phyloP scores from a whole-genome alignment of 2,113 vertebrate genomes.

The Nycticebus coucang region DNA sequence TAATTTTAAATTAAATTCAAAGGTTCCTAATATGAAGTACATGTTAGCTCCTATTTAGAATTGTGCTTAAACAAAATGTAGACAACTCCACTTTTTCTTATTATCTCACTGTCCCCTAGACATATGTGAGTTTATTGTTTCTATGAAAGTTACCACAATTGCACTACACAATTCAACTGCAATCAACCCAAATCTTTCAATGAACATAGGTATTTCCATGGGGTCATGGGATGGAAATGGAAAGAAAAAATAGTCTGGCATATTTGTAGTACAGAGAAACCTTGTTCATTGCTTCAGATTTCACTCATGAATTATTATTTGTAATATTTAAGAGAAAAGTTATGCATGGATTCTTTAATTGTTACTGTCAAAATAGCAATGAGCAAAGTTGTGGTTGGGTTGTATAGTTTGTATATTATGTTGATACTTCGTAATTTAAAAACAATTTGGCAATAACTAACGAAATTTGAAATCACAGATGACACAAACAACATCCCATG shows the following conservation, averaged over 20 bases:
- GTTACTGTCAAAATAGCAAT: background rate
- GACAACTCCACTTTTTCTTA: background rate
- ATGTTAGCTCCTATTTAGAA: background rate
- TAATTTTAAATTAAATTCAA: background rate
- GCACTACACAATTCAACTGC: background rate
- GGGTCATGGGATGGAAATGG: background rate
- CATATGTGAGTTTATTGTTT: background rate
- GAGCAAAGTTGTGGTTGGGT: background rate
- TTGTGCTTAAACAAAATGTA: background rate
- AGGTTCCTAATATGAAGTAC: background rate
- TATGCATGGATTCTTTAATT: background rate
- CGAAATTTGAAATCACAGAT: background rate
- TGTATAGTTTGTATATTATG: background rate
- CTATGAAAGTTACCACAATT: background rate
- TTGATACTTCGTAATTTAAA: background rate
- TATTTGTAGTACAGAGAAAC: background rate
- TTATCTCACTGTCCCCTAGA: background rate
- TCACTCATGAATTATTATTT: background rate
- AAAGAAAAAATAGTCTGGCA: background rate
- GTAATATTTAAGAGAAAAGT: background rate
- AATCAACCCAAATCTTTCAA: background rate
- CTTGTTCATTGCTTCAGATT: background rate
- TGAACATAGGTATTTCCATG: background rate
- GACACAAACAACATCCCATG: too few relatives aligned
- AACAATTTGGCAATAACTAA: background rate